Conservation (phyloP, 1,140 invertebrate genomes). For the Drosophila leontia region DNA sequence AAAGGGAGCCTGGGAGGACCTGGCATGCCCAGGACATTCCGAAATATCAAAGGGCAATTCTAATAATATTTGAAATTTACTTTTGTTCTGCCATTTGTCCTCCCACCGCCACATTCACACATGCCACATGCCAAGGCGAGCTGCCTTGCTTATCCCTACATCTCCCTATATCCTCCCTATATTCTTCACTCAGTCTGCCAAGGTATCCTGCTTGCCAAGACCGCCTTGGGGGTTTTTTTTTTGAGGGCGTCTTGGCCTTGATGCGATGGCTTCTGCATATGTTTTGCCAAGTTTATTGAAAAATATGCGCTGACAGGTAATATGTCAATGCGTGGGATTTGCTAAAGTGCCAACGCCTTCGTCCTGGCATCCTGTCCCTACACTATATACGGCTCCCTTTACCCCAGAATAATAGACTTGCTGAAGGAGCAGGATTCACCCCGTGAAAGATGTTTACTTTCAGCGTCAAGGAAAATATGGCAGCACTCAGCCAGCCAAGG, state of each 20-base stretch:
- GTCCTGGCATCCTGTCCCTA: constrained; percentile 11
- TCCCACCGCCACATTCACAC: constrained; percentile 23
- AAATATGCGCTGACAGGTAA: constrained; percentile 83
- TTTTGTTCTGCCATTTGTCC: constrained; percentile 43
- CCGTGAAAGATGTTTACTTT: constrained; percentile 44
- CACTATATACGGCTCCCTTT: constrained; percentile 2
- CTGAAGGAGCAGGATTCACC: constrained; percentile 37
- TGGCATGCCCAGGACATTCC: constrained; percentile 44
- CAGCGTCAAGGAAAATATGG: constrained; percentile 70
- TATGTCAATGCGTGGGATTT: constrained; percentile 83
- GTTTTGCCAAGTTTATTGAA: constrained; percentile 84
- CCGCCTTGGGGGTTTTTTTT: constrained; percentile 17
- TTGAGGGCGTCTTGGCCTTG: constrained; percentile 4
- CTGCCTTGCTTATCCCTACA: not conserved
- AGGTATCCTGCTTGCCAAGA: constrained; percentile 41
- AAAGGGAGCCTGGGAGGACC: constrained; percentile 21
- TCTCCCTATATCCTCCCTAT: constrained; percentile 2
- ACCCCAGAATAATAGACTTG: constrained; percentile 56
- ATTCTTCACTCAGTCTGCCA: not conserved
- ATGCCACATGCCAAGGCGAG: constrained; percentile 42
- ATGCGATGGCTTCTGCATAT: constrained; percentile 56
- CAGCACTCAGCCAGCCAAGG: constrained; percentile 61
- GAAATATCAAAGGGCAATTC: constrained; percentile 57
- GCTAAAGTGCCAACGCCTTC: constrained; percentile 64
- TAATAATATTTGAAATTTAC: constrained; percentile 62